These are phyloP conservation scores for Chlorocebus sabaeus DNA, from an alignment of 2,113 vertebrate species.

Conservation along the genomic window DNA sequence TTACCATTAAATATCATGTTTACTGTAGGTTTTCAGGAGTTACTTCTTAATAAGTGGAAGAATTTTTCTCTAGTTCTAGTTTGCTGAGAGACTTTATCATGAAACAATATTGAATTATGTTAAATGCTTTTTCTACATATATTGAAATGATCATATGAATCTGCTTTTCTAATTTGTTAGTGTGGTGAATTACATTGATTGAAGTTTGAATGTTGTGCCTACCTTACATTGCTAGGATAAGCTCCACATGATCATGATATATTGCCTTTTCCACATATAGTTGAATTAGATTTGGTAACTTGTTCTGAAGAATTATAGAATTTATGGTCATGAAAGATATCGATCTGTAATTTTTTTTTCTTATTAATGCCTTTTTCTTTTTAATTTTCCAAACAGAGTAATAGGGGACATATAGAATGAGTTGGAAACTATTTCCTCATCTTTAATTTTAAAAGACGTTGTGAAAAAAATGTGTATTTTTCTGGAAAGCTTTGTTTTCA, in stretches of 20 bases:
- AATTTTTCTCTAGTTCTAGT: background rate
- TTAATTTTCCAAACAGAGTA: background rate
- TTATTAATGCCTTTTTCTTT: background rate
- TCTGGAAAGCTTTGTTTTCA: background rate
- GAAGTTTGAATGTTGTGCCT: background rate
- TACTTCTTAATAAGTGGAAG: background rate
- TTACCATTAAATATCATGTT: background rate
- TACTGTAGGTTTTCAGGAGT: background rate
- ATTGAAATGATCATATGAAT: background rate
- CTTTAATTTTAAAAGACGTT: background rate
- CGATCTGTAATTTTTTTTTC: background rate
- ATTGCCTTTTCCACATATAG: background rate
- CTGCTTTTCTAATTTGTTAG: background rate
- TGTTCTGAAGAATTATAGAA: background rate
- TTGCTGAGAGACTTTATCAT: background rate
- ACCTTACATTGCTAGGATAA: background rate
- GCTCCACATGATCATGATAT: background rate
- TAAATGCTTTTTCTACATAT: background rate
- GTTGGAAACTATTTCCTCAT: background rate
- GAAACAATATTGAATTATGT: background rate
- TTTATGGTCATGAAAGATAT: background rate
- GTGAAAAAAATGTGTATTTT: background rate
- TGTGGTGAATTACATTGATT: background rate
- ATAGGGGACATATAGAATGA: background rate
- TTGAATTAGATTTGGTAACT: background rate